Conservation (phyloP, 2,888 invertebrate species). For the Aelia acuminata region DNA sequence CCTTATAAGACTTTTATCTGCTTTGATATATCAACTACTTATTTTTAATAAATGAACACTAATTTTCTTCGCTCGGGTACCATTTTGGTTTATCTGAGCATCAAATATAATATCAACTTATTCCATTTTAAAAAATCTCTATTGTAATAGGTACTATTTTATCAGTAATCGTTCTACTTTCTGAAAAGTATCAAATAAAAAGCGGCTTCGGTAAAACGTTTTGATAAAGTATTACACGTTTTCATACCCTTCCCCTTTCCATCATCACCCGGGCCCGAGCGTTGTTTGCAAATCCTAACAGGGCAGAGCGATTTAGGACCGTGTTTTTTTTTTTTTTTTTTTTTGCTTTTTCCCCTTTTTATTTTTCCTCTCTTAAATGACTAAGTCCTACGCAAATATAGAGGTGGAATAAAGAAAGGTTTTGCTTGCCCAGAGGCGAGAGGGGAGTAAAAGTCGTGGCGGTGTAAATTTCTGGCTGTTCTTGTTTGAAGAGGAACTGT, state of each 20-base stretch:
- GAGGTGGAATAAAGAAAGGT: slow-evolving; percentile 44
- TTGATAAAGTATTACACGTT: slow-evolving; percentile 27
- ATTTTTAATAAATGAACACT: no score
- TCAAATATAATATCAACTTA: no score
- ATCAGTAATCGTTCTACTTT: not conserved
- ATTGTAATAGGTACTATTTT: no score
- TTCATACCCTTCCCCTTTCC: slow-evolving; percentile 1
- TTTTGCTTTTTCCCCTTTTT: not conserved
- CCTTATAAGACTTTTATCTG: no score
- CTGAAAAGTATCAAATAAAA: not conserved
- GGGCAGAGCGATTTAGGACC: slow-evolving; percentile 29
- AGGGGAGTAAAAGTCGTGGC: slow-evolving; percentile 7
- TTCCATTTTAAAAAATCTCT: no score
- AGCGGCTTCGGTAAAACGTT: not conserved
- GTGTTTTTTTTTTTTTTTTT: not conserved
- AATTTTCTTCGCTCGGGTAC: no score
- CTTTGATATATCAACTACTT: no score
- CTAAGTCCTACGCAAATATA: slow-evolving; percentile 47
- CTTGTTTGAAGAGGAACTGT: slow-evolving; percentile 29
- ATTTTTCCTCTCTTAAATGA: slow-evolving; percentile 28
- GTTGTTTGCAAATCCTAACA: slow-evolving; percentile 37
- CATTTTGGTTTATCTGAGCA: no score
- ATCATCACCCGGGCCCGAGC: not conserved
- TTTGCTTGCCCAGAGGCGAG: slow-evolving; percentile 37
- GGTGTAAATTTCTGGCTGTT: slow-evolving; percentile 8